Conservation (phyloP, 2,113 vertebrate species). For the Gambusia affinis region DNA sequence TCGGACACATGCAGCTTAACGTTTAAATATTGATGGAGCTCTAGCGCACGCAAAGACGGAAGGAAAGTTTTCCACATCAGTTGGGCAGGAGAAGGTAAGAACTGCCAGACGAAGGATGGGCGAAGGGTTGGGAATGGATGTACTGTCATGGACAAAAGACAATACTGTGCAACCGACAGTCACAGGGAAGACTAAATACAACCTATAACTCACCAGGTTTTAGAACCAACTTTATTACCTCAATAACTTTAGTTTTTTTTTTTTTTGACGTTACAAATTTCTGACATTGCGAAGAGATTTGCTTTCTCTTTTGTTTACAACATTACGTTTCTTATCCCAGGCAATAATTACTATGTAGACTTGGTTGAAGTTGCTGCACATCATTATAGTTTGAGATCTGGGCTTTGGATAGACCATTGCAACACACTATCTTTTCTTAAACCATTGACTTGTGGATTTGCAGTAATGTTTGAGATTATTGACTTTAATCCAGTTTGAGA, state of each 20-base stretch:
- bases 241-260: neutral
- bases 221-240: neutral
- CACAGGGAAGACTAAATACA: neutral
- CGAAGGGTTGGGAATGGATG: neutral
- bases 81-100: constrained; percentile 57
- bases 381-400: neutral
- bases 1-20: constrained; percentile 52
- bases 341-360: too few relatives aligned
- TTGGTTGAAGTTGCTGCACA: neutral
- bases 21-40: constrained; percentile 58
- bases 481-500: neutral
- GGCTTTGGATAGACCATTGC: neutral
- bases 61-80: constrained; percentile 26
- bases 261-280: neutral
- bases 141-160: neutral
- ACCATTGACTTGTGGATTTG: too few relatives aligned
- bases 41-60: constrained; percentile 16
- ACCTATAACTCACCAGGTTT: neutral
- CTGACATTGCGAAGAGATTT: neutral
- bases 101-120: neutral
- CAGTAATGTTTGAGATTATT: neutral
- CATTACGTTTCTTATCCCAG: neutral
- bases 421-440: neutral
- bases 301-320: neutral
- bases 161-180: neutral